Base-by-base conservation (phyloP, 1,140 invertebrate genomes). In the Chironomus tepperi region DNA sequence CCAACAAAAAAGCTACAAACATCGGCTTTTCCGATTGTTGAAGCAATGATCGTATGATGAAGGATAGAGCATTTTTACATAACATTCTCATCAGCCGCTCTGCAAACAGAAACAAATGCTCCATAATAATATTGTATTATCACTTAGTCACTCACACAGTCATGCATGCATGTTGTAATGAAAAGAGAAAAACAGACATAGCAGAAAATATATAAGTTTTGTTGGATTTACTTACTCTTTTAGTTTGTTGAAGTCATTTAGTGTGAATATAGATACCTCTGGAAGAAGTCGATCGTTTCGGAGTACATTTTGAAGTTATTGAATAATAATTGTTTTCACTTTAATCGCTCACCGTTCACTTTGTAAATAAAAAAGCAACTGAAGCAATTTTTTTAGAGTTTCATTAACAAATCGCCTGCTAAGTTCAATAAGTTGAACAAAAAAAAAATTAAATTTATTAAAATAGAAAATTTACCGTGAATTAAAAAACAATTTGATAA, bases 211-310 rank as follows among this genome's bases (percentile, higher is more conserved):
- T 70, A 70, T 18, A 70, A 70, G 3, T 19, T 70, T 19, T 18
- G 7, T 8, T 10, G 65, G 9, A 16, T 18, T 70, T 18, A 9
- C 65, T 70, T 70, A 8, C 3, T 8, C 3, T 19, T 18, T 70
- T 16, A 70, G 65, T 70, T 70, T 19, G 65, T 70, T 70, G 65
- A 70, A 70, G 16, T 70, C 65, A 21, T 21, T 70, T 16, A 70
- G 18, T 21, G 65, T 18, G 65, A 18, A 70, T 16, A 12, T 15
- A 19, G 16, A 21, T 2, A 70, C 8, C 16, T 10, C 65, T 70
- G 5, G 10, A 19, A 34, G 24, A 70, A 70, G 9, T 70, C 19
- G 10, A 70, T 9, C n/a, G 10, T 18, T 70, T 70, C 65, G 47
- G n/a, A 12, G 9, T 57, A n/a, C 47, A 2, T 57, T 57, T n/a